Evolutionary conservation across 2,113 vertebrate genomes (phyloP), one percentile per base, ranked within the genome.

Genomic region (Calyptommatus sinebrachiatus): DNA sequence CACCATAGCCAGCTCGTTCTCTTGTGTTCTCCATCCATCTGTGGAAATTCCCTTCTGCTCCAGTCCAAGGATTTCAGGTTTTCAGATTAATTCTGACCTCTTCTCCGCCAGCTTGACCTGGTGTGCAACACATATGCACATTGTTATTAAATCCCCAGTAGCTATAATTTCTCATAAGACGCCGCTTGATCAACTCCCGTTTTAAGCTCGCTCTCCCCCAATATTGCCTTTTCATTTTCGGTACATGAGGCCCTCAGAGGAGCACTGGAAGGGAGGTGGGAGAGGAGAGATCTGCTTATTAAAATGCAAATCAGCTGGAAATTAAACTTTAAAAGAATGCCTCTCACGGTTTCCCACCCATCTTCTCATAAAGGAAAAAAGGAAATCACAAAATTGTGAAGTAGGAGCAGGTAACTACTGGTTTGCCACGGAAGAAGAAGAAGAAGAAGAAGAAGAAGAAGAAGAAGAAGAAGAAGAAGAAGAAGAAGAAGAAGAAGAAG

Each of bases 111-210:
- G n/a, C 45, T 14, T 1, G 18, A 29, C 74, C 74, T 28, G 26
- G 10, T n/a, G 2, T 22, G 29, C 48, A 35, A 12, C 8, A 16
- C 48, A 0, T 2, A 24, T 8, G 28, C 10, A 7, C 69, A 63
- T 45, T 5, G 24, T 80, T 80, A 80, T 80, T 80, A 80, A 80
- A 80, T 8, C 70, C 78, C 78, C 78, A 65, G 45, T 3, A 80
- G 78, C 78, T 67, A 80, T 67, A 80, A 80, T 80, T 80, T 73
- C 78, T 80, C 78, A 78, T 78, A 78, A 78, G 67, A 46, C 31
- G 35, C 57, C 8, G 24, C 77, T 66, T 73, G 62, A 73, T 73
- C 70, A 73, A 53, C 73, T 79, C 69, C 4, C 61, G 21, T 66
- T 20, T 9, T 26, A 7, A 0, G 45, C 28, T 21, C 2, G 41